Evolutionary conservation across 2,888 invertebrate genomes (phyloP).

Genomic region (Ptilodon capucinus): DNA sequence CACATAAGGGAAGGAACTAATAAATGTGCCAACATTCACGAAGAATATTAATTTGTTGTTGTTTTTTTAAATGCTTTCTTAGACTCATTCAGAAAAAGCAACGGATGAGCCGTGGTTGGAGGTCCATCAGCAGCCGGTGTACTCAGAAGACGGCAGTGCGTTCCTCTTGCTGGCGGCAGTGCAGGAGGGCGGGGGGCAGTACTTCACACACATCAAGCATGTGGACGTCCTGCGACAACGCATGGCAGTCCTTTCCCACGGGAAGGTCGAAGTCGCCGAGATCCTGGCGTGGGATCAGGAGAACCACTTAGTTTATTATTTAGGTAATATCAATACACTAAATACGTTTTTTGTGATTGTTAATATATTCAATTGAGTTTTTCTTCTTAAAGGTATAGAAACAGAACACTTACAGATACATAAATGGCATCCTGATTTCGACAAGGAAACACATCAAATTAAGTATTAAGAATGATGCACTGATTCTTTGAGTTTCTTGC

Average conservation of each 20-base stretch:
- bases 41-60: neutral
- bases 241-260: constrained; percentile 93
- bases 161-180: constrained; percentile 91
- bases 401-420: no score
- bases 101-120: constrained; percentile 93
- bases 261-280: constrained; percentile 91
- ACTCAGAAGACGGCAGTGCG: constrained; percentile 92
- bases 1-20: no score
- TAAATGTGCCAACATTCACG: no score
- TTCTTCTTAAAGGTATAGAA: constrained; percentile 71
- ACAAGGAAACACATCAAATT: constrained; percentile 73
- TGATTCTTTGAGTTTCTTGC: no score
- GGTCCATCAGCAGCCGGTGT: constrained; percentile 91
- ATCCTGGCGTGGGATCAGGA: constrained; percentile 93
- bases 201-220: constrained; percentile 94
- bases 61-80: constrained; percentile 8
- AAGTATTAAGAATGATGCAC: constrained; percentile 73
- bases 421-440: no score
- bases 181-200: constrained; percentile 91
- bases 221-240: constrained; percentile 91
- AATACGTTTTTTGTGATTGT: neutral
- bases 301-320: constrained; percentile 90
- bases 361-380: constrained; percentile 33
- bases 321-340: constrained; percentile 60
- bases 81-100: constrained; percentile 92